phyloP scores from a whole-genome alignment of 1,140 invertebrate genomes.

The Drosophila bocki region DNA sequence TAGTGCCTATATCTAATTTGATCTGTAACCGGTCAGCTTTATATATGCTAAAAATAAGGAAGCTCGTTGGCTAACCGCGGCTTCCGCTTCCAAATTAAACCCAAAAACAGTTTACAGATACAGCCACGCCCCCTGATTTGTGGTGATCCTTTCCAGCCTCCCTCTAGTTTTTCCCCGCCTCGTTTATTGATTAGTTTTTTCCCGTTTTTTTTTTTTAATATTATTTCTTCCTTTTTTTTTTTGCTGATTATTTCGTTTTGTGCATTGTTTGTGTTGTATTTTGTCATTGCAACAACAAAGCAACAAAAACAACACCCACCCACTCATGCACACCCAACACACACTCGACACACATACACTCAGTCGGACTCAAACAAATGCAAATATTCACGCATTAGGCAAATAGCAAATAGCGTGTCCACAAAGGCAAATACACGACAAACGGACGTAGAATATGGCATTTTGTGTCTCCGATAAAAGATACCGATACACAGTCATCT shows the following conservation, averaged over 20 bases:
- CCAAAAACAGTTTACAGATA: constrained; percentile 7
- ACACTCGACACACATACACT: constrained; percentile 8
- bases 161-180: constrained; percentile 1
- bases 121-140: constrained; percentile 11
- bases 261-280: constrained; percentile 37
- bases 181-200: constrained; percentile 7
- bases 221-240: constrained; percentile 11
- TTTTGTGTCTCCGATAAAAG: constrained; percentile 7
- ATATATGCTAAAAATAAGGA: not conserved
- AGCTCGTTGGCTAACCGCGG: not conserved
- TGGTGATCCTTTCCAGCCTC: constrained; percentile 16
- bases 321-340: constrained; percentile 36
- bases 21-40: not conserved
- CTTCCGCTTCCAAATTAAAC: not conserved
- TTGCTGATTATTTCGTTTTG: constrained; percentile 37
- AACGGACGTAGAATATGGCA: constrained; percentile 10
- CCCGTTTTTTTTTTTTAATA: constrained; percentile 3
- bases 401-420: constrained; percentile 19
- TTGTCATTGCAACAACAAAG: constrained; percentile 44
- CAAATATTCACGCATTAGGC: constrained; percentile 29
- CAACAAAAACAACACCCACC: constrained; percentile 21
- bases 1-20: not conserved
- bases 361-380: constrained; percentile 2
- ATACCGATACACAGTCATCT: not conserved
- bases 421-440: constrained; percentile 1